A percentile compares a stretch with the other conserved stretches of the same genome.
These are phyloP conservation scores for Denticeps clupeoides DNA, from an alignment of 2,797 vertebrate genomes.

Conservation along the genomic window DNA sequence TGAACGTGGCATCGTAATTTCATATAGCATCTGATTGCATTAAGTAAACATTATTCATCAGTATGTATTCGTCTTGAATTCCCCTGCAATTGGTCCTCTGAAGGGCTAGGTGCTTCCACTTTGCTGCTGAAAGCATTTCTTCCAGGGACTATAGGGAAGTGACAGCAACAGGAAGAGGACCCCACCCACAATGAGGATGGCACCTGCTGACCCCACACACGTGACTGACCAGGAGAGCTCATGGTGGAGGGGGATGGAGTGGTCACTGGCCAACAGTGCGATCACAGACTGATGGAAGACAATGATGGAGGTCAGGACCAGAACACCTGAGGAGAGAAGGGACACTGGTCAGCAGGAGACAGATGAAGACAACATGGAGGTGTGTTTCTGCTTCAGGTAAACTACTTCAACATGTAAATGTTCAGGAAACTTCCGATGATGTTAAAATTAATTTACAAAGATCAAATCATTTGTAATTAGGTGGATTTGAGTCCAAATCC, in stretches of 20 bases:
- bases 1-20: neutral
- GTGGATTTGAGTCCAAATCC: too few species aligned
- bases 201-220: constrained; percentile 64
- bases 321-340: constrained; percentile 56
- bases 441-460: too few species aligned
- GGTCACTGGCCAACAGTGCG: constrained; percentile 60
- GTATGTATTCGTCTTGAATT: neutral
- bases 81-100: constrained; percentile 3
- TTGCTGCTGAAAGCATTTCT: constrained; percentile 55
- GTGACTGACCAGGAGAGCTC: constrained; percentile 80
- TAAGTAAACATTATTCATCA: constrained; percentile 17
- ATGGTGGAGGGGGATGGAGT: constrained; percentile 60
- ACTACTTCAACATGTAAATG: too few species aligned
- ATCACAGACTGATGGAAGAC: constrained; percentile 75
- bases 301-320: constrained; percentile 68
- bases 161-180: constrained; percentile 67
- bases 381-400: too few species aligned
- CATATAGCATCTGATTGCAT: neutral
- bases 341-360: neutral
- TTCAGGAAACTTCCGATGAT: too few species aligned
- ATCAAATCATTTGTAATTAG: too few species aligned
- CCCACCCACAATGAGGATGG: constrained; percentile 65
- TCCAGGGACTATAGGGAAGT: constrained; percentile 59
- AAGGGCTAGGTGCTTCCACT: constrained; percentile 54
- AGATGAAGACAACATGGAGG: too few species aligned